Evolutionary conservation across 2,888 invertebrate species (phyloP), one percentile per base, ranked within the genome.

Genomic region (Physocephala rufipes): DNA sequence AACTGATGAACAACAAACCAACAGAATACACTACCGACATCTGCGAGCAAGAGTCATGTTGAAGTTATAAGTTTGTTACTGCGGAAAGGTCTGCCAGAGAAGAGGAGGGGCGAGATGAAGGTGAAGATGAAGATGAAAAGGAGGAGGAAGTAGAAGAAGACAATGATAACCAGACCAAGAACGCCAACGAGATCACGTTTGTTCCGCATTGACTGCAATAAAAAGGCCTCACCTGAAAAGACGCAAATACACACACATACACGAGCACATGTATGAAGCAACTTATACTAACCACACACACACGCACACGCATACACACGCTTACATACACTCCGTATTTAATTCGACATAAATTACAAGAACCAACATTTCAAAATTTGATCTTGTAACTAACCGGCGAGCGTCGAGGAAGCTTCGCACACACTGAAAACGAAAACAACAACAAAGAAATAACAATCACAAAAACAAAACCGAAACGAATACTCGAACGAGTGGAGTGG

Each of bases 111-210:
- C 19, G 16, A 62, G 62, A 69, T 30, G 53, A 13, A n/a, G n/a
- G n/a, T n/a, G n/a, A n/a, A n/a, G n/a, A n/a, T n/a, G n/a, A n/a
- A n/a, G n/a, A n/a, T n/a, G 55, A 55, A 55, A 1, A 36, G 15
- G 19, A 19, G 12, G 19, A 21, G 53, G 21, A 30, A 63, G 47
- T 1, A 45, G 19, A 24, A 58, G 58, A 49, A 58, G 51, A 49
- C 9, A 26, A 55, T 4, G 45, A 4, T 16, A n/a, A 30, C 45
- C 43, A 36, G 24, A n/a, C 43, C 67, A 21, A 30, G 21, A 15
- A 45, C 67, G 58, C 51, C 67, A 45, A 24, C 58, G 43, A 78
- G 78, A 82, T 82, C 82, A 81, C 79, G 82, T 80, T 80, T 79
- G 81, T 81, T 82, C 80, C 82, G 79, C 82, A 79, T 81, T 51